Base-by-base conservation (phyloP, 2,888 invertebrate species). In the Tachina grossa region DNA sequence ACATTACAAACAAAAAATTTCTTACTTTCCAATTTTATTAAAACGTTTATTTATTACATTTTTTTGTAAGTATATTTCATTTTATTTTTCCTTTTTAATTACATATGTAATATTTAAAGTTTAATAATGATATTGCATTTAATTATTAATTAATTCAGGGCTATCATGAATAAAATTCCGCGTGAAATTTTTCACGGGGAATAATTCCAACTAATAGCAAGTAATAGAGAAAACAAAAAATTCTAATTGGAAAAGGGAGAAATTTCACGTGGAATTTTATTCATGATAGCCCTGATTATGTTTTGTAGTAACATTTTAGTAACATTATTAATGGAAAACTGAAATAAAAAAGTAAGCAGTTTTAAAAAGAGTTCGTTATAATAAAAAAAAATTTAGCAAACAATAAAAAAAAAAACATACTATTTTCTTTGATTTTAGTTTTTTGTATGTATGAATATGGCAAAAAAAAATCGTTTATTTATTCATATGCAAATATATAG, bases 51-150 rank as follows among this genome's bases (percentile, higher is more conserved):
- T 79, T 82, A 43, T 72, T 81, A 71, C 71, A 81, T 68, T 85
- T 63, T 31, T 63, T 49, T 45, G n/a, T n/a, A 51, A 45, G 45
- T 77, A 53, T 39, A 31, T 74, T 78, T 75, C 47, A 16, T n/a
- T 68, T 68, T 6, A 31, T 78, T 86, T 85, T 71, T 68, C 61
- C 43, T 39, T 53, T 47, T 74, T 63, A 49, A 78, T 57, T 53
- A n/a, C 53, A 49, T 55, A n/a, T 63, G 19, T 80, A 51, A 66
- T 84, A 55, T 84, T 77, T 63, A 74, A 87, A 69, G 78, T 87
- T 16, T 84, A 83, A 77, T 83, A 84, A 81, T 76, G 76, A 80
- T 85, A 85, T 66, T 83, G 78, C 79, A 83, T 80, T 79, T 71
- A 43, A 66, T 75, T 79, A 78, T 63, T 83, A 66, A 72, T 63